Evolutionary conservation across 2,797 vertebrate species (phyloP).

Genomic region (Thripadectes ignobilis): DNA sequence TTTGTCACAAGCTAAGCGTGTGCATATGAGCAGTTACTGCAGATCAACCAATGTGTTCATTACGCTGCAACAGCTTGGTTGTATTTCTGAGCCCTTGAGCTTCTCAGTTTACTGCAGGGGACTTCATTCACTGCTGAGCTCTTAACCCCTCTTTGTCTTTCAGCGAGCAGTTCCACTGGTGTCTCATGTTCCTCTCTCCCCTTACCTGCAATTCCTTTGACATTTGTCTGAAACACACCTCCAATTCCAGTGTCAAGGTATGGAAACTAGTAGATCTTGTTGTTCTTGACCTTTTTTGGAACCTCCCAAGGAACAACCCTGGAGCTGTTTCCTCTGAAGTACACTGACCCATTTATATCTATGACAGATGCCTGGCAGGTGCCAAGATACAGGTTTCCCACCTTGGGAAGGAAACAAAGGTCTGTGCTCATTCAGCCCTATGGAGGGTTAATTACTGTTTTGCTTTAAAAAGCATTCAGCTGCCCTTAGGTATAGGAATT

Average conservation of each 20-base stretch:
- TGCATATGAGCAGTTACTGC: not conserved
- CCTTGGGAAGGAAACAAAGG: slow-evolving; percentile 34
- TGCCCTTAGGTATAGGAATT: slow-evolving; percentile 61
- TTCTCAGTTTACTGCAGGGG: not conserved
- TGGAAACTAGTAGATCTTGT: not conserved
- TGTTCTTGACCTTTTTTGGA: not conserved
- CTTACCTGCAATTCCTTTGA: not conserved
- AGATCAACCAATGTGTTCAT: not conserved
- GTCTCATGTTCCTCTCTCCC: not conserved
- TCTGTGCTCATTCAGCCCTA: slow-evolving; percentile 25
- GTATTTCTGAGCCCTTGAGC: not conserved
- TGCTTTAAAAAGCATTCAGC: slow-evolving; percentile 47
- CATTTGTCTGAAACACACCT: not conserved
- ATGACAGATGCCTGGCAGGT: not conserved
- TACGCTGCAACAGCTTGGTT: not conserved
- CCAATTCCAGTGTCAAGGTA: not conserved
- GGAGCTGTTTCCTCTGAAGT: slow-evolving; percentile 28
- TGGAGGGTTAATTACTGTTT: slow-evolving; percentile 61
- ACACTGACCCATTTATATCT: not conserved
- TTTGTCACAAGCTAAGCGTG: not conserved
- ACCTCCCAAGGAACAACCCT: not conserved
- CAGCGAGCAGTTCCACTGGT: not conserved
- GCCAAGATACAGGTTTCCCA: not conserved
- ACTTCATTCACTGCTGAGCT: not conserved
- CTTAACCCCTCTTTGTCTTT: not conserved